Base-by-base conservation (phyloP, 1,140 invertebrate species). In the Bombus waltoni region DNA sequence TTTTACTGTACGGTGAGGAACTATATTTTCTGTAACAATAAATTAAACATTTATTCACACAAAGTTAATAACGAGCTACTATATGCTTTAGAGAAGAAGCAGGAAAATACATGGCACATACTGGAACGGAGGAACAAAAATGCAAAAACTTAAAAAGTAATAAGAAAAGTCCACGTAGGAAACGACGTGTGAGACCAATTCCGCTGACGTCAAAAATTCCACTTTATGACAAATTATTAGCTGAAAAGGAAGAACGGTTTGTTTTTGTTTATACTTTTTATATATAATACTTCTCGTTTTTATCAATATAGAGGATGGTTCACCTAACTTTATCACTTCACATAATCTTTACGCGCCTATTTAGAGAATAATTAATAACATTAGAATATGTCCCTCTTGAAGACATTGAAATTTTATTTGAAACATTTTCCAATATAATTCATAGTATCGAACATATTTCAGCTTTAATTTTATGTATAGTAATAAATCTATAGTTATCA, bases 151-250 rank as follows among this genome's bases (percentile, higher is more conserved):
- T 86, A 93, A 94, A 38, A 91, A 96, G 95, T 38, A 94, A 95
- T 93, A 95, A 94, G 77, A 96, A 94, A 90, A 89, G 81, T 59
- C 42, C 87, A 32, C 81, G 85, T 15, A 95, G 92, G 71, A 95
- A 94, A 87, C 91, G 93, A 28, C 91, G 94, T 83, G 96, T 96
- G 10, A 96, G 96, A 89, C 96, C 96, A n/a, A 95, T 97, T 68
- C 97, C 97, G 8, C 96, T 97, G 38, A 96, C 97, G 81, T 97
- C 97, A 0, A 96, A 96, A 88, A 96, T 97, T 85, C 97, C 96
- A 3, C 94, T 97, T 4, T 97, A 97, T 84, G 96, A 97, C 90
- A 97, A 97, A 94, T 96, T 97, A 79, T 93, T 97, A 75, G 96
- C 96, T 82, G 96, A 97, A 85, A 97, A 97, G 93, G 96, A 97